Conservation (phyloP, 2,888 invertebrate species). For the Plebejus anna region DNA sequence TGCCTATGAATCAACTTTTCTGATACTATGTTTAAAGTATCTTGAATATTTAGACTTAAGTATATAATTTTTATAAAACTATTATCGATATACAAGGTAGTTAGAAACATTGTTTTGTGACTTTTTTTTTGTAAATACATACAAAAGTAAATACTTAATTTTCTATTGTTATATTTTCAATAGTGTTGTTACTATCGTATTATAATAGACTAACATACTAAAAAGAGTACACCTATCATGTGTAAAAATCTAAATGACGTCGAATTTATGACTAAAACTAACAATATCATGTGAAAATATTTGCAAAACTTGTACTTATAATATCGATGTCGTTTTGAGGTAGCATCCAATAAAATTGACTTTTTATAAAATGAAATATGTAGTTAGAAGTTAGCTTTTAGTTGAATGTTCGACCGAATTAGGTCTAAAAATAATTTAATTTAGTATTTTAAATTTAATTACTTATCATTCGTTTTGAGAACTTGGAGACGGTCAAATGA, state of each 20-base stretch:
- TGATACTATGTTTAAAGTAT: neutral
- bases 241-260: neutral
- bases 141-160: neutral
- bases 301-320: neutral
- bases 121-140: neutral
- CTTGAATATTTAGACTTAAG: neutral
- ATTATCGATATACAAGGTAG: neutral
- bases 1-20: too few species aligned
- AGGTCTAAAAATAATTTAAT: neutral
- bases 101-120: neutral
- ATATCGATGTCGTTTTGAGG: neutral
- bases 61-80: slow-evolving; percentile 4
- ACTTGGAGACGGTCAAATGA: too few species aligned
- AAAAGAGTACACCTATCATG: neutral
- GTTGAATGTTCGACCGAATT: neutral
- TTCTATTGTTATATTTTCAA: neutral
- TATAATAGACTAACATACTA: neutral
- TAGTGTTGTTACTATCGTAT: neutral
- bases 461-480: too few species aligned
- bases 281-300: neutral
- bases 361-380: neutral
- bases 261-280: neutral
- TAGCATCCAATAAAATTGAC: neutral
- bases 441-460: neutral
- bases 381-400: neutral